Conservation (phyloP, 2,888 invertebrate genomes). For the Cephonodes hylas region DNA sequence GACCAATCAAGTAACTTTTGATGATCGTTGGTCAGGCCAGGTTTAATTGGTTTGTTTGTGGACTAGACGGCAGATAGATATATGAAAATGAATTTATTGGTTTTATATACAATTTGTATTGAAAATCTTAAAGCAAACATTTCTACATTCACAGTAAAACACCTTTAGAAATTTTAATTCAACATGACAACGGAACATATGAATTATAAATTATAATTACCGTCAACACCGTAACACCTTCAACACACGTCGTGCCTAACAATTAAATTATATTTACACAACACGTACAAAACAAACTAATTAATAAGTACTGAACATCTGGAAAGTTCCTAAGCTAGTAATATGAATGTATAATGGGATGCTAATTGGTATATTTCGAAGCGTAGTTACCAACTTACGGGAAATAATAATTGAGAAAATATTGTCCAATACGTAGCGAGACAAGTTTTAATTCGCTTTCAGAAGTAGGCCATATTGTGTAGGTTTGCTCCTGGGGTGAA, state of each 20-base stretch:
- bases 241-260: background rate
- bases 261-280: background rate
- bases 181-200: too few species aligned
- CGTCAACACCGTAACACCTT: background rate
- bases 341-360: background rate
- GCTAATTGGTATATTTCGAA: conserved; percentile 17
- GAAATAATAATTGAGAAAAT: conserved; percentile 21
- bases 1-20: too few species aligned
- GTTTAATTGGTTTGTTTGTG: too few species aligned
- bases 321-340: background rate
- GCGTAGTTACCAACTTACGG: conserved; percentile 17
- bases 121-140: too few species aligned
- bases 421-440: conserved; percentile 18
- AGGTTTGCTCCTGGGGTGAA: conserved; percentile 14
- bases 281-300: background rate
- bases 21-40: too few species aligned
- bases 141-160: too few species aligned
- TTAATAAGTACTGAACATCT: background rate
- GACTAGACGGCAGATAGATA: too few species aligned
- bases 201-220: background rate
- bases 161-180: too few species aligned
- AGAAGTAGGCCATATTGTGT: conserved; percentile 18
- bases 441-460: conserved; percentile 25
- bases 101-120: too few species aligned
- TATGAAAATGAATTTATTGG: too few species aligned